Percentiles rank a stretch among this genome's conserved stretches.
Evolutionary conservation across 2,797 vertebrate genomes (phyloP).

Genomic region (Triplophysa bombifrons): DNA sequence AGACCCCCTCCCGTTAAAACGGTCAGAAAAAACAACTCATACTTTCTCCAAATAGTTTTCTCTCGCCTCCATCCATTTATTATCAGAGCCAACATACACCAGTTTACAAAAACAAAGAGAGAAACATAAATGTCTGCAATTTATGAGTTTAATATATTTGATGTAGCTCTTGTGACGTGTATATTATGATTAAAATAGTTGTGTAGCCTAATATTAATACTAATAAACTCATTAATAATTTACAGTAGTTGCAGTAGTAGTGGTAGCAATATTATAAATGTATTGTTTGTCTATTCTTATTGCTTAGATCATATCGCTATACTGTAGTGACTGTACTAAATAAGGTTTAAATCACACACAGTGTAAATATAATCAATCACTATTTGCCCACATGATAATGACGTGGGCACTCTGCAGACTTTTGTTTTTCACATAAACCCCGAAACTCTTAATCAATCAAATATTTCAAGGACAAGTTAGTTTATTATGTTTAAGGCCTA

Average conservation of each 20-base stretch:
- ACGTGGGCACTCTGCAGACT: background rate
- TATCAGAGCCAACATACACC: background rate
- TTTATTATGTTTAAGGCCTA: background rate
- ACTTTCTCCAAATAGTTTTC: slow-evolving; percentile 46
- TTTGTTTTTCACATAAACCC: background rate
- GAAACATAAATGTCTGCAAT: background rate
- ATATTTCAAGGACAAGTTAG: background rate
- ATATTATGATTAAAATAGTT: no score
- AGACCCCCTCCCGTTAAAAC: slow-evolving; percentile 22
- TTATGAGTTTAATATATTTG: background rate
- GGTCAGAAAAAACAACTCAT: slow-evolving; percentile 40
- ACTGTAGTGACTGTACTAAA: background rate
- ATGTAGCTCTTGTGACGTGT: background rate
- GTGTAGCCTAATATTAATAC: background rate
- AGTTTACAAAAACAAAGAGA: background rate
- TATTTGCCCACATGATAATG: background rate
- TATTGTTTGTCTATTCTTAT: background rate
- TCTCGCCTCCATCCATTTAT: slow-evolving; percentile 14
- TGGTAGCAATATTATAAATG: background rate
- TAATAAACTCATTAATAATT: background rate
- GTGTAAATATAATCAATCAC: background rate
- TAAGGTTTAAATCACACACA: background rate
- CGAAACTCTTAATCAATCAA: background rate
- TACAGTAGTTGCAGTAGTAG: background rate
- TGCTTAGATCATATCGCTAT: background rate